Conservation (phyloP, 2,888 invertebrate genomes). For the Nephrotoma flavescens region DNA sequence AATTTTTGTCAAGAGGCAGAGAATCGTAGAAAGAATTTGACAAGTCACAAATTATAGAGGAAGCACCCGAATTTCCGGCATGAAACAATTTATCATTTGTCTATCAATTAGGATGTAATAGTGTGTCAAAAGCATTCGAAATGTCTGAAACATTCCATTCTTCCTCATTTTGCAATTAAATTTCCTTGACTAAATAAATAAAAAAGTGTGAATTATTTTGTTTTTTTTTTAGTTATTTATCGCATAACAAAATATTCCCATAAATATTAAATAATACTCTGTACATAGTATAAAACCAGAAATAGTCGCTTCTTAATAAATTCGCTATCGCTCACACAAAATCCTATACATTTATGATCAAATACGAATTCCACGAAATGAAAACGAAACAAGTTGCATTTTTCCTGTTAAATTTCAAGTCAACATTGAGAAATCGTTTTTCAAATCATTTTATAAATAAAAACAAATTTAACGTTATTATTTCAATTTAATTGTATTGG, state of each 20-base stretch:
- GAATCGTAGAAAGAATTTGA: too few species aligned
- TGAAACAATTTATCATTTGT: too few species aligned
- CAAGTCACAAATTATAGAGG: too few species aligned
- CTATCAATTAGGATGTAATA: too few species aligned
- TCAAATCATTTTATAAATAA: neutral
- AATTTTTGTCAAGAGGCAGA: too few species aligned
- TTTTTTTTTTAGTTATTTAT: neutral
- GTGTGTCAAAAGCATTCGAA: too few species aligned
- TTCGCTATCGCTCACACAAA: neutral
- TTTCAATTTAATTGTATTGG: neutral
- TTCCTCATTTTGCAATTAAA: neutral
- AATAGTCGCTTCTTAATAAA: neutral
- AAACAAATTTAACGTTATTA: neutral
- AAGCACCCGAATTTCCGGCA: too few species aligned
- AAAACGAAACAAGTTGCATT: neutral
- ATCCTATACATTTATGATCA: neutral
- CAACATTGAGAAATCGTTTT: neutral
- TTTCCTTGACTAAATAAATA: neutral
- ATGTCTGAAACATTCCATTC: too few species aligned
- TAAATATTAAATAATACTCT: neutral
- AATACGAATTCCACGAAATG: neutral
- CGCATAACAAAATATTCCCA: neutral
- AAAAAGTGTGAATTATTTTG: neutral
- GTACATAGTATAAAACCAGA: neutral
- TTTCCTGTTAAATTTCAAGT: neutral